Evolutionary conservation across 2,797 vertebrate genomes (phyloP), one percentile per base, ranked within the genome.

Genomic region (Gephyroberyx darwinii): DNA sequence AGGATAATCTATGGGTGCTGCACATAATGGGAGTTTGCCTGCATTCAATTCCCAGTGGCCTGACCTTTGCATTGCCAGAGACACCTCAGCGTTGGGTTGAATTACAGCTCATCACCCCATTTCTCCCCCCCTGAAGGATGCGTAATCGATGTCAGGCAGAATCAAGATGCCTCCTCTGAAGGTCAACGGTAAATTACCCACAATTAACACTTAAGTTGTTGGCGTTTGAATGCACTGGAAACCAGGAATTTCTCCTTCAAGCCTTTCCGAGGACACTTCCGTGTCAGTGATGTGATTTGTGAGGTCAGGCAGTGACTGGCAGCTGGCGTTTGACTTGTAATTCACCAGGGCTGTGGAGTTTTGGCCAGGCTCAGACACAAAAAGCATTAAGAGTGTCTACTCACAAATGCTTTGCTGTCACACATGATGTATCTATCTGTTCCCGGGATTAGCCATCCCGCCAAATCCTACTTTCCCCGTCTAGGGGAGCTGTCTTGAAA

Each of bases 401-500:
- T 60, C 56, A 14, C 67, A 66, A 69, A 75, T 19, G 33, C 26
- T 52, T 52, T 63, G 63, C 71, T 64, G 63, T 69, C 63, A 69
- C 76, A 9, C 19, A 82, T 82, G 76, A 84, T 80, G 78, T 78
- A 79, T 79, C 71, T 81, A 56, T 84, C 74, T 75, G 71, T 77
- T 77, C 74, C 76, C 75, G 37, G 54, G 63, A 81, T 71, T 30
- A 22, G 52, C 52, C 52, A 26, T 53, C 52, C 8, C 71, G 74
- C 81, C 65, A 77, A 81, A 83, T 83, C 78, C 71, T 65, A 77
- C 81, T 84, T 81, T 81, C 68, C 71, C 41, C 14, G 14, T 58
- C 65, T 37, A 45, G 4, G 67, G 67, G 67, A 68, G 67, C 53
- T 20, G 19, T 63, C 57, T 73, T 76, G 52, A 57, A 69, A 69